Conservation (phyloP, 2,797 vertebrate genomes). For the Cetoscarus ocellatus region DNA sequence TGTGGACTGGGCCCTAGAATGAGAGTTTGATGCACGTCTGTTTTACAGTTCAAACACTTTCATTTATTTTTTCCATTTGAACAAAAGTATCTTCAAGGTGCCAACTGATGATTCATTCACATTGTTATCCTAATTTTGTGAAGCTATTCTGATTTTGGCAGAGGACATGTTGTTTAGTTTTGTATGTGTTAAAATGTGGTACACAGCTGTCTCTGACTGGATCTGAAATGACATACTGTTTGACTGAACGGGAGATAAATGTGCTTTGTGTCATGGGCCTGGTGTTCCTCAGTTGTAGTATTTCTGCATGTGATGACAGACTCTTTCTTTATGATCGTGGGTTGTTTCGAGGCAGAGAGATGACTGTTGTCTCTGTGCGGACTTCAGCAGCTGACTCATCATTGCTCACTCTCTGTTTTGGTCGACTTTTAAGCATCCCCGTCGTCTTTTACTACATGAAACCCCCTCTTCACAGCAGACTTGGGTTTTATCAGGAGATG, state of each 20-base stretch:
- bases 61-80: not conserved
- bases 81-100: not conserved
- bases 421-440: conserved; percentile 37
- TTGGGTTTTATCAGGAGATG: conserved; percentile 47
- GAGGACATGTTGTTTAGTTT: not conserved
- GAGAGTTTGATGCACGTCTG: not conserved
- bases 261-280: conserved; percentile 14
- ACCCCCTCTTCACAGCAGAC: conserved; percentile 1
- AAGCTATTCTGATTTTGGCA: not conserved
- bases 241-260: conserved; percentile 27
- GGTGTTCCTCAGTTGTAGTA: conserved; percentile 13
- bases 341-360: conserved; percentile 39
- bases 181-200: not conserved
- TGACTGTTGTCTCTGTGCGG: conserved; percentile 28
- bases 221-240: conserved; percentile 13
- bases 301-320: conserved; percentile 34
- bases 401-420: conserved; percentile 33
- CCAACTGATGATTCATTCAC: not conserved
- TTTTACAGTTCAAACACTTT: not conserved
- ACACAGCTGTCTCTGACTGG: not conserved
- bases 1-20: not conserved
- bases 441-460: conserved; percentile 13
- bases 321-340: conserved; percentile 31
- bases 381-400: conserved; percentile 52
- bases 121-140: not conserved